A percentile compares a stretch with the other conserved stretches of the same genome.
These are phyloP conservation scores for Andrena cerasifolii DNA, from an alignment of 1,140 invertebrate species.

Conservation along the genomic window DNA sequence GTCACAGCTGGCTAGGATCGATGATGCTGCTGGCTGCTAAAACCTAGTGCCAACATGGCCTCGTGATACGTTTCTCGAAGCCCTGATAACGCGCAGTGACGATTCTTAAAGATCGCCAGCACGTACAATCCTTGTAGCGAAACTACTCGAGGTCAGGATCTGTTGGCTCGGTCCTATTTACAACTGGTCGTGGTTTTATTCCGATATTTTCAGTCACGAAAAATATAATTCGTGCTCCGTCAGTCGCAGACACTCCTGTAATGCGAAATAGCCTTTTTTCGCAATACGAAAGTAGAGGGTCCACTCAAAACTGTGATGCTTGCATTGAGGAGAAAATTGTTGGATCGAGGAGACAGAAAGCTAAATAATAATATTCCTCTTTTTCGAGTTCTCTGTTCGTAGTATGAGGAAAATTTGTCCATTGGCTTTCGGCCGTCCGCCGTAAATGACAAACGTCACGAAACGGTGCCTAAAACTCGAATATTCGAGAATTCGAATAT, in stretches of 20 bases:
- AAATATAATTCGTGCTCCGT: too few species aligned
- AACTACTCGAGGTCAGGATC: too few species aligned
- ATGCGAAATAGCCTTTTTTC: too few species aligned
- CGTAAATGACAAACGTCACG: constrained; percentile 19
- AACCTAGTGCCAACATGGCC: constrained; percentile 56
- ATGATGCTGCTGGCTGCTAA: constrained; percentile 64
- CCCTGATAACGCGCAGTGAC: not conserved
- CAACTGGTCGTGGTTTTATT: too few species aligned
- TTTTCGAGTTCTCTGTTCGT: not conserved
- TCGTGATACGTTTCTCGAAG: constrained; percentile 4
- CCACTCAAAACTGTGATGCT: too few species aligned
- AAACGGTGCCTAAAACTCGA: constrained; percentile 4
- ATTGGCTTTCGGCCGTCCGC: constrained; percentile 67
- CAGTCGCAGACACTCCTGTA: too few species aligned
- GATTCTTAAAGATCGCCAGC: not conserved
- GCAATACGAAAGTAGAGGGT: too few species aligned
- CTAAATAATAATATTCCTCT: not conserved
- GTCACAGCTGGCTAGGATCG: constrained; percentile 72
- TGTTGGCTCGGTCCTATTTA: too few species aligned
- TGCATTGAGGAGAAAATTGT: not conserved
- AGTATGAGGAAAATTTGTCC: constrained; percentile 9
- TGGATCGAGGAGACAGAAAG: not conserved
- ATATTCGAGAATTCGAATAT: not conserved
- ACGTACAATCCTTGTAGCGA: too few species aligned
- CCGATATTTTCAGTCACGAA: too few species aligned